Base-by-base conservation (phyloP, 2,797 vertebrate genomes). In the Tragelaphus eurycerus region DNA sequence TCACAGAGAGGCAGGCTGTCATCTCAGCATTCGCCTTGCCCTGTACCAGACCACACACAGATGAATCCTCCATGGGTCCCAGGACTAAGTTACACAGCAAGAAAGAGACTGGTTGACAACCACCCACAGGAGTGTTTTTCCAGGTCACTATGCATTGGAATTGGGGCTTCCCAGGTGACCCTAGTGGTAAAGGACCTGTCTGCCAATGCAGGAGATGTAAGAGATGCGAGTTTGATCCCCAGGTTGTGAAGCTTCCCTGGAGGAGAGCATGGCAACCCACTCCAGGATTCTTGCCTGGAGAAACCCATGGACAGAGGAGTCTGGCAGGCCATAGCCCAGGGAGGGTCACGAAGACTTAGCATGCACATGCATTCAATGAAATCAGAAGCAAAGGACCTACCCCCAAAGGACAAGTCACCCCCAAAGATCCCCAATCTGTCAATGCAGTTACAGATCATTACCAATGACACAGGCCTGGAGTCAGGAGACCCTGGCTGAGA, bases 1-100 rank as follows among this genome's bases (percentile, higher is more conserved):
- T 98, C 96, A 55, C 87, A 76, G 97, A 98, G 98, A 99, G 98
- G 96, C 64, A 79, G 92, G 43, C 82, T 98, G 98, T 97, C 96
- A 10, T 98, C 97, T 98, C 89, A 67, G 96, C 96, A 95, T 85
- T 82, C 52, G 31, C 43, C 6, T 97, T 97, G 93, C 94, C 98
- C n/a, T 86, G 92, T 95, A 93, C 67, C 91, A 90, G 98, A 94
- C 92, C 4, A 90, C 96, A 96, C 95, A 96, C 88, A 7, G 95
- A 89, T 83, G 84, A 91, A 90, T 94, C 31, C 34, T 83, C 95
- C 23, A 23, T 52, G 13, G 97, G 98, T 93, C 93, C 93, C 96
- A 95, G 92, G 96, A 93, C 97, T 95, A 54, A 88, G 95, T 84
- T 96, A 93, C 55, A 55, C 52, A 55, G 67, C 60, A 95, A 95